Base-by-base conservation (phyloP, 1,140 invertebrate species). In the Caenorhabditis latens region DNA sequence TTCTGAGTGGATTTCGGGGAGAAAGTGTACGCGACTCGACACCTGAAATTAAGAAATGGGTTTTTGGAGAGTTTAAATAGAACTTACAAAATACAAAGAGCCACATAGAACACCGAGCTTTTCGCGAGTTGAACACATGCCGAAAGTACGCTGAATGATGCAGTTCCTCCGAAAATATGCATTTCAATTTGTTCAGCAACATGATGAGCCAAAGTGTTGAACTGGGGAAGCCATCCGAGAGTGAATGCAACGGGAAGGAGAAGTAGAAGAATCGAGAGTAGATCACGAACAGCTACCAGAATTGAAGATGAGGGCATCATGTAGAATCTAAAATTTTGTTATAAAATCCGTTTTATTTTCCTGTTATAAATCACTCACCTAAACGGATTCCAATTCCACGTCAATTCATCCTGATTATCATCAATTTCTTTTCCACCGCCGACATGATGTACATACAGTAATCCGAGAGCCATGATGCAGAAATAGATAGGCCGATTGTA, bases 111-210 rank as follows among this genome's bases (percentile, higher is more conserved):
- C 13, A 11, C 24, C 1, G 40, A 42, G 42, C 86, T 86, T 96
- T 91, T 96, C 98, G 0, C 96, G 96, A 90, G 43, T 46, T 89
- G 84, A 40, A 89, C 63, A 16, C 61, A 46, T 0, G 88, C 57
- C 21, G 87, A 88, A 40, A 71, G 19, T n/a, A 88, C 85, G 53
- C 87, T 83, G 24, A 96, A 96, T 8, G 96, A 96, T 0, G 97
- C 97, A 92, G 97, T 99, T 5, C 98, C 98, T 40, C 98, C 98
- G 93, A 99, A 99, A 0, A 98, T 91, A 93, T 99, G 97, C 94
- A 99, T 98, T 91, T 99, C 98, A 19, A 98, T 94, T 93, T 99
- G 97, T 93, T 99, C 97, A 88, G 98, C 94, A 14, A 97, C 93
- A 93, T 98, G 98, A 96, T 98, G 97, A 4, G 96, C 92, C 93